Base-by-base conservation (phyloP, 2,888 invertebrate species). In the Hydroisotoma schaefferi region DNA sequence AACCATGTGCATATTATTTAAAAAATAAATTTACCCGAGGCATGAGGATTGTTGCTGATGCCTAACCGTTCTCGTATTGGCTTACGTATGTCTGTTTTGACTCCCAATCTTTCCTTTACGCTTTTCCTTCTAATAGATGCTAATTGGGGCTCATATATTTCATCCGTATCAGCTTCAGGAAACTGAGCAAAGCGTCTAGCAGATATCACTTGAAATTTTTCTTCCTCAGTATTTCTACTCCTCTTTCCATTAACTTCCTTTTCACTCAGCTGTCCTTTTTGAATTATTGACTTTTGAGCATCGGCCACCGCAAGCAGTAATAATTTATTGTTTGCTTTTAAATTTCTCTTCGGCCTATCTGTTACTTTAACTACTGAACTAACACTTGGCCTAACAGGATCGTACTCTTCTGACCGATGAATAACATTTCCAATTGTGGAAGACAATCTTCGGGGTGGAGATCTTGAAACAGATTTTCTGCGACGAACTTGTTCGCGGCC, bases 21-120 rank as follows among this genome's bases (percentile, higher is more conserved):
- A 40, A 40, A 18, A 18, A 4, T 15, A 40, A 40, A 10, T 20
- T 46, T 23, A 8, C 15, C 33, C 33, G 33, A 15, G 15, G 33
- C 15, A 15, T 6, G 6, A 27, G 4, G 22, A 52, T 52, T 52
- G 10, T 38, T 28, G 6, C 28, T 10, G 3, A 53, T 2, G 3
- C 53, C 53, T 15, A 53, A 20, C n/a, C 53, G 20, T 8, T 53
- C 53, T 40, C 26, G 22, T 5, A 53, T 27, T 15, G 53, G 23
- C 18, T n/a, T 38, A 6, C 53, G 53, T 18, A 10, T 12, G 6
- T 40, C 53, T 15, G 26, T 8, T 38, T 43, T 53, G 3, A 53
- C 53, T 26, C 53, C 53, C 6, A 53, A 43, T 15, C 53, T 33
- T 3, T 53, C 53, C 27, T 53, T 53, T 5, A 53, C 20, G 23